Percentiles rank a stretch among this genome's conserved stretches.
Evolutionary conservation across 2,888 invertebrate species (phyloP).

Genomic region (Gymnocheta viridis): DNA sequence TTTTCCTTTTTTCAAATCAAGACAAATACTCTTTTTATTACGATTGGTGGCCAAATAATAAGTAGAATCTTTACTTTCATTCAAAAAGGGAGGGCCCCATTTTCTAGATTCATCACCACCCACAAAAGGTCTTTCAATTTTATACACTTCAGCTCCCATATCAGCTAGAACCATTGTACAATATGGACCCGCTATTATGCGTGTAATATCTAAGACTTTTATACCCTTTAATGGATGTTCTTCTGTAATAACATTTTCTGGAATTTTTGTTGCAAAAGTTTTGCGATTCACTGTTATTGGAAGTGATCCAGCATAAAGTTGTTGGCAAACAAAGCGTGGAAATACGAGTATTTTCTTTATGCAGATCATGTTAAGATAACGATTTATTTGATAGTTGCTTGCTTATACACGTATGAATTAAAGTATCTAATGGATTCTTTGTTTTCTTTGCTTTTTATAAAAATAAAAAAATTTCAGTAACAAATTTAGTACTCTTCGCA

Average conservation of each 20-base stretch:
- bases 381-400: conserved; percentile 1
- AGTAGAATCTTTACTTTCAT: conserved; percentile 86
- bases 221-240: conserved; percentile 87
- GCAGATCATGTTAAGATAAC: conserved; percentile 41
- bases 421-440: neutral
- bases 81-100: conserved; percentile 95
- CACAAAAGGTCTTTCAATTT: conserved; percentile 91
- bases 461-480: conserved; percentile 1
- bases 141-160: conserved; percentile 95
- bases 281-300: conserved; percentile 42
- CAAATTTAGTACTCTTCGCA: neutral
- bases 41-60: conserved; percentile 95
- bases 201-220: conserved; percentile 89
- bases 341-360: conserved; percentile 12
- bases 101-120: conserved; percentile 95
- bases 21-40: conserved; percentile 95
- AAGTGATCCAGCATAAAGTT: conserved; percentile 24
- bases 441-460: neutral
- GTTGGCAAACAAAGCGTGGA: conserved; percentile 18
- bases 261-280: conserved; percentile 26
- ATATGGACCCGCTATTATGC: conserved; percentile 96
- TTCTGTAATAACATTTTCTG: conserved; percentile 69
- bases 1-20: conserved; percentile 89
- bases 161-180: conserved; percentile 97
- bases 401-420: neutral